These are phyloP conservation scores for Dicaeum eximium DNA, from an alignment of 2,113 vertebrate species.

Conservation along the genomic window DNA sequence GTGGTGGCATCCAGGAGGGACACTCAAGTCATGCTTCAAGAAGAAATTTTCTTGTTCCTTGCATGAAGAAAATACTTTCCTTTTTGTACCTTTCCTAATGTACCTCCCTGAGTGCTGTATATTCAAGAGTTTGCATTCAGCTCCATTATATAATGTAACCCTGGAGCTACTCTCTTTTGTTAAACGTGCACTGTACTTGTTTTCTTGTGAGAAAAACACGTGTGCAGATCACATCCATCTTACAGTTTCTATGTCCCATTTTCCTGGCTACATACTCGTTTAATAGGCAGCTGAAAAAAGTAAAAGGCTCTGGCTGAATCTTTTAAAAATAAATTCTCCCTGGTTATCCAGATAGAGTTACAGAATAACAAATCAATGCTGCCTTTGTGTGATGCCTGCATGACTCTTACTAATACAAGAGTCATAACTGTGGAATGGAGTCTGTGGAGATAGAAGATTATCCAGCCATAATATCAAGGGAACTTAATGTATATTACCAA, in stretches of 20 bases:
- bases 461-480: not conserved
- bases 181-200: not conserved
- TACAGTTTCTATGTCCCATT: not conserved
- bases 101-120: not conserved
- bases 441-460: not conserved
- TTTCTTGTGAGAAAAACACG: conserved; percentile 1
- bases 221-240: conserved; percentile 1
- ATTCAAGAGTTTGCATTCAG: not conserved
- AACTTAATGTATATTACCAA: not conserved
- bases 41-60: not conserved
- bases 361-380: not conserved
- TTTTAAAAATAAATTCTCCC: conserved; percentile 43
- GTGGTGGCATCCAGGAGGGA: not conserved
- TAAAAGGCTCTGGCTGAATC: not conserved
- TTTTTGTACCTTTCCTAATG: not conserved
- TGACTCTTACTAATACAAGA: not conserved
- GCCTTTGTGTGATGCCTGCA: not conserved
- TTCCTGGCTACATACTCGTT: not conserved
- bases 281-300: not conserved
- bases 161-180: conserved; percentile 4
- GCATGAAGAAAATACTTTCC: not conserved
- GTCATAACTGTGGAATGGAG: not conserved
- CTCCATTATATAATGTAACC: not conserved
- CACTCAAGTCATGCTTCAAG: not conserved
- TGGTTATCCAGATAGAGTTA: not conserved